Conservation (phyloP, 2,888 invertebrate species). For the Cryptocheilus praepositus region DNA sequence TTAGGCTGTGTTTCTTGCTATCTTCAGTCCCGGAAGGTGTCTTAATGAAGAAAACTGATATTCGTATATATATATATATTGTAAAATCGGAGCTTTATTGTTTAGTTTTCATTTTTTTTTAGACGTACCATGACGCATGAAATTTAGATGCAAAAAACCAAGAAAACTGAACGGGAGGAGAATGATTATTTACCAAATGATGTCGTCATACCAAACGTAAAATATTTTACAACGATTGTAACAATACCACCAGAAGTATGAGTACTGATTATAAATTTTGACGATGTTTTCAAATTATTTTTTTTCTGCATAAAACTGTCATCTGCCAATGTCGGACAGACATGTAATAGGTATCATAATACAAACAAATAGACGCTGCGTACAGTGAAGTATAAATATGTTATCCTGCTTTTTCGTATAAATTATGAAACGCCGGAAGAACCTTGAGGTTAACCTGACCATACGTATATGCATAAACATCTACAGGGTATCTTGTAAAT, state of each 20-base stretch:
- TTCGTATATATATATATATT: too few relatives aligned
- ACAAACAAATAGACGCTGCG: constrained; percentile 45
- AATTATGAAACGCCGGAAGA: constrained; percentile 62
- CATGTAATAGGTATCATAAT: constrained; percentile 41
- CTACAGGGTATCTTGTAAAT: constrained; percentile 57
- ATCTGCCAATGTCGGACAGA: constrained; percentile 55
- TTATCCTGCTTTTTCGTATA: constrained; percentile 65
- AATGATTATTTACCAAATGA: neutral
- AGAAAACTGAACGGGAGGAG: too few relatives aligned
- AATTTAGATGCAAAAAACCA: neutral
- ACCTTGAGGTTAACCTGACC: constrained; percentile 28
- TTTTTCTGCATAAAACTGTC: constrained; percentile 10
- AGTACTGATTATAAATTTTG: constrained; percentile 26
- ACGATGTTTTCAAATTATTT: constrained; percentile 8
- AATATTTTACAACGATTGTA: constrained; percentile 2
- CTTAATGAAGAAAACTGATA: too few relatives aligned
- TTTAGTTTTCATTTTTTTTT: neutral
- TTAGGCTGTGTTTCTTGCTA: constrained; percentile 1
- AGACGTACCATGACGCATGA: constrained; percentile 1
- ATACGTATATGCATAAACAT: constrained; percentile 35
- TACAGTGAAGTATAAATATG: constrained; percentile 53
- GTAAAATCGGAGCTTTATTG: too few relatives aligned
- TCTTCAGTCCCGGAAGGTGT: neutral
- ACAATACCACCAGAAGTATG: constrained; percentile 37
- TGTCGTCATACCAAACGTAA: neutral